phyloP scores from a whole-genome alignment of 1,140 invertebrate genomes.

The Limonius californicus region DNA sequence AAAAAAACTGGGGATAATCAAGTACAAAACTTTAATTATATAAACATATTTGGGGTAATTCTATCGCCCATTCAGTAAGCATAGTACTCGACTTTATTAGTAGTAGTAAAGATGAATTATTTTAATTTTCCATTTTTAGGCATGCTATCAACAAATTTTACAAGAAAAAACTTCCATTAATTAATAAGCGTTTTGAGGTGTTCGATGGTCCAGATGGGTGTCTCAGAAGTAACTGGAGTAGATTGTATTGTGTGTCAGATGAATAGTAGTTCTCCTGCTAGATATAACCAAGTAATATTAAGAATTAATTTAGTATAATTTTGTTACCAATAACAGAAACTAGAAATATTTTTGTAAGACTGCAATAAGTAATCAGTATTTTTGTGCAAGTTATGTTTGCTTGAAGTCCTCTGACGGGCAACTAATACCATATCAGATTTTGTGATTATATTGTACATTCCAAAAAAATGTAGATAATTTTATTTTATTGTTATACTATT shows the following conservation, averaged over 20 bases:
- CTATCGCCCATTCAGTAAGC: no score
- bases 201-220: neutral
- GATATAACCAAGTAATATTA: neutral
- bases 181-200: constrained; percentile 1
- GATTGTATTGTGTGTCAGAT: neutral
- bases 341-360: constrained; percentile 12
- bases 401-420: neutral
- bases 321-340: neutral
- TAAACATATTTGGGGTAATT: neutral
- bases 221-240: neutral
- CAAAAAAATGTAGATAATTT: neutral
- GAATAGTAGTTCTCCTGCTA: neutral
- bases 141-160: constrained; percentile 68
- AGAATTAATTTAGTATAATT: neutral
- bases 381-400: neutral
- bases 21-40: neutral
- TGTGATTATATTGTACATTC: constrained; percentile 8
- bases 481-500: constrained; percentile 14
- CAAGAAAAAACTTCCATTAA: constrained; percentile 58
- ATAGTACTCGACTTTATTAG: no score
- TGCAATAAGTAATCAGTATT: constrained; percentile 1
- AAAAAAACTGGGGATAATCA: no score
- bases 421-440: neutral
- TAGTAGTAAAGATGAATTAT: neutral
- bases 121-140: constrained; percentile 51